Conservation (phyloP, 1,140 invertebrate species). For the Camponotus floridanus region DNA sequence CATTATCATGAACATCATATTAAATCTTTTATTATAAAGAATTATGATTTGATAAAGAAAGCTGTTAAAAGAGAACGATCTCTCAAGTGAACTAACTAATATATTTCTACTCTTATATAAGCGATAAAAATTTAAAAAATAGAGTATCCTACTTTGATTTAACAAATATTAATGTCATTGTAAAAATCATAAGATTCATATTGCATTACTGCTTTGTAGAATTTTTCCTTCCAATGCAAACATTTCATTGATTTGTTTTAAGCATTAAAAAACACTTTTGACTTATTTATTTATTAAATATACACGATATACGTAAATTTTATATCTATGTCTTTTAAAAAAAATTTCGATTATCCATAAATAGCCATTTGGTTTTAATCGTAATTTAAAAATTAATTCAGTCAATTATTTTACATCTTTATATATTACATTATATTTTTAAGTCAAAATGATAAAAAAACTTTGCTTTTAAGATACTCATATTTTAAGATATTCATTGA, state of each 20-base stretch:
- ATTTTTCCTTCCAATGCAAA: neutral
- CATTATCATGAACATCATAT: neutral
- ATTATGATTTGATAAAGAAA: slow-evolving; percentile 31
- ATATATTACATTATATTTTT: neutral
- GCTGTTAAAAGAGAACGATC: slow-evolving; percentile 54
- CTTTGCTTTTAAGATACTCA: neutral
- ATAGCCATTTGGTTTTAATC: neutral
- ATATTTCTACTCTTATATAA: slow-evolving; percentile 56
- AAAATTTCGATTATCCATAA: neutral
- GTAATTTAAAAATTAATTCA: slow-evolving; percentile 8
- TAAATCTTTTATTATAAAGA: slow-evolving; percentile 29
- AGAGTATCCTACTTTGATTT: neutral
- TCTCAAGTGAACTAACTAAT: slow-evolving; percentile 68
- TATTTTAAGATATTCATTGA: too few species aligned
- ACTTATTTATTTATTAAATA: slow-evolving; percentile 15
- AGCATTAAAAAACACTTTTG: neutral
- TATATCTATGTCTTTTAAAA: neutral
- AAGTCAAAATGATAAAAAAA: neutral
- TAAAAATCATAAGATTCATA: slow-evolving; percentile 18
- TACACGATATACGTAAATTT: neutral
- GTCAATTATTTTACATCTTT: neutral
- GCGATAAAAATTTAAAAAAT: neutral
- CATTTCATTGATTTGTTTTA: slow-evolving; percentile 7
- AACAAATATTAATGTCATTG: slow-evolving; percentile 13
- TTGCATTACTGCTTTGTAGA: slow-evolving; percentile 38